phyloP scores from a whole-genome alignment of 2,797 vertebrate genomes.

The Ptychobarbus kaznakovi region DNA sequence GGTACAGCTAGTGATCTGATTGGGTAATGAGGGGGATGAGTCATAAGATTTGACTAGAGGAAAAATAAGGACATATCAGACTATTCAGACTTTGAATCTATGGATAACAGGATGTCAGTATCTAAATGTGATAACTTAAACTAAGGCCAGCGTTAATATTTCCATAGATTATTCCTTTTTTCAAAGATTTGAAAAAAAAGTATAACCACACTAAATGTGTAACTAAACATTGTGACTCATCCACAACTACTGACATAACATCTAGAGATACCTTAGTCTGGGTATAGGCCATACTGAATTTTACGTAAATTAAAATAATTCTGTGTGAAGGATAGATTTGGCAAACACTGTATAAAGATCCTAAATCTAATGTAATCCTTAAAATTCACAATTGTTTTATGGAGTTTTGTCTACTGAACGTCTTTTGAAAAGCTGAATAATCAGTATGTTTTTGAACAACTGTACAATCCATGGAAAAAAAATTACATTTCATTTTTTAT shows the following conservation, averaged over 20 bases:
- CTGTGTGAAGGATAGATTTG: not conserved
- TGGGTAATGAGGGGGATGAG: constrained; percentile 20
- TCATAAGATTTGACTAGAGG: constrained; percentile 16
- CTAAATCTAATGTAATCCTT: not conserved
- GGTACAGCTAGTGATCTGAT: not conserved
- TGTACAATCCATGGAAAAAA: too few species aligned
- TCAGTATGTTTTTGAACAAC: too few species aligned
- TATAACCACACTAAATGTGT: not conserved
- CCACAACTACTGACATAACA: too few species aligned
- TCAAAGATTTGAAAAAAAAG: not conserved
- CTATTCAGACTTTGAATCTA: not conserved
- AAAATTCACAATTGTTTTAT: not conserved
- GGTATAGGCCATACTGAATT: not conserved
- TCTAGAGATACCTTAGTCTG: not conserved
- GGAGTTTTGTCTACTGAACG: not conserved
- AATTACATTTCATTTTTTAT: too few species aligned
- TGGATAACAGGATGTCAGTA: not conserved
- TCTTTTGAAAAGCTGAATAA: not conserved
- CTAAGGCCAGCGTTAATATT: not conserved
- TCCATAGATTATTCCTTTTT: not conserved
- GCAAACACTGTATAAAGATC: not conserved
- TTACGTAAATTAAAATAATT: not conserved
- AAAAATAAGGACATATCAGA: not conserved
- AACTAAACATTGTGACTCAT: not conserved
- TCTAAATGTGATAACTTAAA: not conserved